Evolutionary conservation across 1,140 invertebrate species (phyloP).

Genomic region (Colletes gigas): DNA sequence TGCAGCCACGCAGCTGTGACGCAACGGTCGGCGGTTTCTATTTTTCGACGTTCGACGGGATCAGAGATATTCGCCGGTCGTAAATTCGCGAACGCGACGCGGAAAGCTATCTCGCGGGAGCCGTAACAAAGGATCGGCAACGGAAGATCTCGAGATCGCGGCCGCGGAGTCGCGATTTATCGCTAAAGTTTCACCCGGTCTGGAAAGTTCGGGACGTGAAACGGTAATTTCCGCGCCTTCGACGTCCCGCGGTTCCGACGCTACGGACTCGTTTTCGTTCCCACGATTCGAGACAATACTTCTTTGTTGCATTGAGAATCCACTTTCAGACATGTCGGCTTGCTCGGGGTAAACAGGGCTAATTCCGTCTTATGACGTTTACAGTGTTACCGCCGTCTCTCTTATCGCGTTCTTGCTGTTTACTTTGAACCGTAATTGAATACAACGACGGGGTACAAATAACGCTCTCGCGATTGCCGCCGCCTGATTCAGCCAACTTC

Average conservation of each 20-base stretch:
- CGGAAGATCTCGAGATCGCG: slow-evolving; percentile 3
- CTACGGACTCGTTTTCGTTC: not conserved
- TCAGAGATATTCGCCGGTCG: not conserved
- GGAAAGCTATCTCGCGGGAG: not conserved
- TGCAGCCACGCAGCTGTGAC: not conserved
- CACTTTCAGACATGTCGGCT: not conserved
- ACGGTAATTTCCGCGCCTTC: slow-evolving; percentile 11
- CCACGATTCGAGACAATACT: not conserved
- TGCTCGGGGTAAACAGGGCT: slow-evolving; percentile 2
- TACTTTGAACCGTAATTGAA: slow-evolving; percentile 2
- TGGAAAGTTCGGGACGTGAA: not conserved
- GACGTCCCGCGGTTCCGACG: not conserved
- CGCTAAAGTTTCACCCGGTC: slow-evolving; percentile 7
- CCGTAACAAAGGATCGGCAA: not conserved
- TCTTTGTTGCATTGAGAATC: not conserved
- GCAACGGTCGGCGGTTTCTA: not conserved
- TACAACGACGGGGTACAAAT: not conserved
- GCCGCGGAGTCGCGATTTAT: slow-evolving; percentile 8
- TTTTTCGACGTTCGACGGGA: not conserved
- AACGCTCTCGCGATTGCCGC: not conserved
- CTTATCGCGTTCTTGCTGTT: slow-evolving; percentile 4
- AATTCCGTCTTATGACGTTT: not conserved
- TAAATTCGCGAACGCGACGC: not conserved
- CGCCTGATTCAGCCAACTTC: not conserved
- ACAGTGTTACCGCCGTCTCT: not conserved